Evolutionary conservation across 2,888 invertebrate species (phyloP).

Genomic region (Drepanosiphum platanoidis): DNA sequence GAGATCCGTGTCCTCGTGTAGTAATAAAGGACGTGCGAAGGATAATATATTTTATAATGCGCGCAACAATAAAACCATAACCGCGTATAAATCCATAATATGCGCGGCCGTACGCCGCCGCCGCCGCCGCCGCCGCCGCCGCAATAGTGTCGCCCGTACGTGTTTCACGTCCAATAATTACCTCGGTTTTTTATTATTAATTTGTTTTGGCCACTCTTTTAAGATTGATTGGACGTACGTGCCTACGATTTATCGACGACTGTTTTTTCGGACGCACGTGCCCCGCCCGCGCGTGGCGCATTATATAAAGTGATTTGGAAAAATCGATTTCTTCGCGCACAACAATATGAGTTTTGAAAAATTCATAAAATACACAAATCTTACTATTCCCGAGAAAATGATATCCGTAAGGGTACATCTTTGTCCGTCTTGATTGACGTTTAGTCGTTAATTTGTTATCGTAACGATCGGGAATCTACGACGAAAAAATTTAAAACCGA

Average conservation of each 20-base stretch:
- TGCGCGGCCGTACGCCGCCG: neutral
- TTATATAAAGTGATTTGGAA: no score
- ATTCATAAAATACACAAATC: no score
- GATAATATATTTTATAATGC: neutral
- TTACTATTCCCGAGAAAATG: no score
- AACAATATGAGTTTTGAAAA: no score
- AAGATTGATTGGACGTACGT: neutral
- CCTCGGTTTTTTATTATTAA: neutral
- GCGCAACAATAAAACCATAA: neutral
- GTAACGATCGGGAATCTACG: no score
- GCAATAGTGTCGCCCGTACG: neutral
- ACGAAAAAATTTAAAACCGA: neutral
- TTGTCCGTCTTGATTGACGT: no score
- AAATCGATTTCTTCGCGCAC: no score
- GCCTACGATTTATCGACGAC: neutral
- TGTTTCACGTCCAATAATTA: conserved; percentile 14
- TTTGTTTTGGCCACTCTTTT: neutral
- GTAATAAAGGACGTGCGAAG: neutral
- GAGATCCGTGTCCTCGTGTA: neutral
- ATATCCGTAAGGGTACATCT: no score
- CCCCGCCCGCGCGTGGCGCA: no score
- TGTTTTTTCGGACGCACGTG: neutral
- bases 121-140: no score
- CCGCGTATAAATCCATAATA: neutral
- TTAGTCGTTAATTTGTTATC: no score